Evolutionary conservation across 2,797 vertebrate species (phyloP).

Genomic region (Pipistrellus kuhlii): DNA sequence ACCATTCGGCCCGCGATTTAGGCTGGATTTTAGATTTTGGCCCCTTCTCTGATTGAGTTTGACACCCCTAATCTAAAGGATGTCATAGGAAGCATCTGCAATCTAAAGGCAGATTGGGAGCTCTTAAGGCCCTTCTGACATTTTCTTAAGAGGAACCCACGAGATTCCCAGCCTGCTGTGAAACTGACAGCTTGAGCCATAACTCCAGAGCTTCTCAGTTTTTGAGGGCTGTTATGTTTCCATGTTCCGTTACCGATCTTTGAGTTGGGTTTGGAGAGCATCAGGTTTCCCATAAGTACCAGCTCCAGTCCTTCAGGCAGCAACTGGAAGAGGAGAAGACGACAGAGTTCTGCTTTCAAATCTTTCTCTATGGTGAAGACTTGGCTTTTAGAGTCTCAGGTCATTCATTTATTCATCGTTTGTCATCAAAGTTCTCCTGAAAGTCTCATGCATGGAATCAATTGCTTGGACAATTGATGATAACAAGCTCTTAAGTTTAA

Average conservation of each 20-base stretch:
- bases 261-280: neutral
- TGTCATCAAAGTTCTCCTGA: neutral
- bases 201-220: too few species aligned
- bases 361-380: neutral
- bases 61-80: neutral
- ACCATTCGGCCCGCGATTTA: too few species aligned
- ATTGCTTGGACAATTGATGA: neutral
- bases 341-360: neutral
- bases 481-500: conserved; percentile 12
- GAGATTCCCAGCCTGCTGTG: neutral
- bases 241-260: neutral
- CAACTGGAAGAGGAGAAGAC: neutral
- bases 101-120: neutral
- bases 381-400: neutral
- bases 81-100: neutral
- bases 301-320: neutral
- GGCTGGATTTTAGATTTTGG: too few species aligned
- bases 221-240: neutral
- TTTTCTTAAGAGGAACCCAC: neutral
- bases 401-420: neutral
- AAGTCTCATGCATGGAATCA: neutral
- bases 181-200: neutral
- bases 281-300: neutral
- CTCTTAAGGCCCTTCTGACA: neutral
- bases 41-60: too few species aligned